Conservation (phyloP, 2,113 vertebrate genomes). For the Paracanthobrama guichenoti region DNA sequence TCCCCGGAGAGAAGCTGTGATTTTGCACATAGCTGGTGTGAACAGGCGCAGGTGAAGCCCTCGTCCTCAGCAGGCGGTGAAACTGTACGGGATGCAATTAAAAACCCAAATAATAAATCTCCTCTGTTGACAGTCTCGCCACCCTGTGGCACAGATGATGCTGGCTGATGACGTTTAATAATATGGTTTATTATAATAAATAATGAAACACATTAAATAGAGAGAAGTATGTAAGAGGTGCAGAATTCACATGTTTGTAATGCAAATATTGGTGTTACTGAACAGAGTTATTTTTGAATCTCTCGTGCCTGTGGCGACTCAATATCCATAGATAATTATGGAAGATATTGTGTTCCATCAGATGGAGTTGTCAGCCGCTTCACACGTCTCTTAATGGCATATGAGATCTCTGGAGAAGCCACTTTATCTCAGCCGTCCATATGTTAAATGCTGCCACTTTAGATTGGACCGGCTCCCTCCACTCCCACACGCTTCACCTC, state of each 20-base stretch:
- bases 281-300: background rate
- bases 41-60: too few species aligned
- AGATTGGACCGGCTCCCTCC: slow-evolving; percentile 13
- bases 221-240: too few species aligned
- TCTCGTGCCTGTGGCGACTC: background rate
- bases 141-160: background rate
- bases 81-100: slow-evolving; percentile 16
- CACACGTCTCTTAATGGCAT: slow-evolving; percentile 33
- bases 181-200: too few species aligned
- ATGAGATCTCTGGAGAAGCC: slow-evolving; percentile 32
- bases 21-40: slow-evolving; percentile 18
- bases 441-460: background rate
- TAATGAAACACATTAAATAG: too few species aligned
- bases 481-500: slow-evolving; percentile 1
- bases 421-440: slow-evolving; percentile 38
- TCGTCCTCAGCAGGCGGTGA: background rate
- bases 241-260: background rate
- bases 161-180: too few species aligned
- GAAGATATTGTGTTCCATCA: slow-evolving; percentile 8
- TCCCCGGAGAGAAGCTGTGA: background rate
- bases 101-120: slow-evolving; percentile 20
- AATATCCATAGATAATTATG: background rate
- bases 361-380: slow-evolving; percentile 32
- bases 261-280: background rate
- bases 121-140: too few species aligned